Evolutionary conservation across 2,888 invertebrate genomes (phyloP).

Genomic region (Mylabris sibirica): DNA sequence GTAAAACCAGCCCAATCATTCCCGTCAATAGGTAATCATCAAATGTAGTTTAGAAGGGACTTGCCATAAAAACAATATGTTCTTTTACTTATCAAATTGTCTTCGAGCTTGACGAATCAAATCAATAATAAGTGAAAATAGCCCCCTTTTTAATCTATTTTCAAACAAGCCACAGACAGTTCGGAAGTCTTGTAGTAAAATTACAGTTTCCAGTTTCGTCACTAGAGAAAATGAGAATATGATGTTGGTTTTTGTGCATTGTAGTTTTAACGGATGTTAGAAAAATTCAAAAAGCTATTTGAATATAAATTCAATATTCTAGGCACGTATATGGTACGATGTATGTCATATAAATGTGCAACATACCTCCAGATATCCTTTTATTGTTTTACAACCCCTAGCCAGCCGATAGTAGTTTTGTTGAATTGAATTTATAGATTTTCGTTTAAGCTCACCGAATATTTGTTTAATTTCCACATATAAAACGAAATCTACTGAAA

Average conservation of each 20-base stretch:
- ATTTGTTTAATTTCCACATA: neutral
- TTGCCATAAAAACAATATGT: too few species aligned
- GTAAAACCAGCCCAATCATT: neutral
- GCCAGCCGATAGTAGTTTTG: conserved; percentile 4
- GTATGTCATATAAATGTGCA: conserved; percentile 34
- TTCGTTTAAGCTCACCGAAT: conserved; percentile 9
- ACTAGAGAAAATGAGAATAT: neutral
- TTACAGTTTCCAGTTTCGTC: neutral
- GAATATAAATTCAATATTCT: conserved; percentile 28
- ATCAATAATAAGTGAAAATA: too few species aligned
- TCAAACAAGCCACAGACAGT: too few species aligned
- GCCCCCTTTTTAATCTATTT: too few species aligned
- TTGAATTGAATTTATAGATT: conserved; percentile 17
- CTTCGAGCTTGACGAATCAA: too few species aligned
- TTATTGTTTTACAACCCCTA: conserved; percentile 30
- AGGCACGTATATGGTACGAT: conserved; percentile 20
- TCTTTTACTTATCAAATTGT: too few species aligned
- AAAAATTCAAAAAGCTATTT: conserved; percentile 24
- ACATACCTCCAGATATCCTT: conserved; percentile 27
- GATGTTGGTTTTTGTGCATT: neutral
- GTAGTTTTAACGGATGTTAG: conserved; percentile 20
- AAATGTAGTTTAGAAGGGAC: too few species aligned
- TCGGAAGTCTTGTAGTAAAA: too few species aligned
- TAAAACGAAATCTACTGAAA: neutral
- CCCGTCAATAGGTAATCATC: too few species aligned